These are phyloP conservation scores for Lasioglossum albipes DNA, from an alignment of 1,140 invertebrate genomes.

Conservation along the genomic window DNA sequence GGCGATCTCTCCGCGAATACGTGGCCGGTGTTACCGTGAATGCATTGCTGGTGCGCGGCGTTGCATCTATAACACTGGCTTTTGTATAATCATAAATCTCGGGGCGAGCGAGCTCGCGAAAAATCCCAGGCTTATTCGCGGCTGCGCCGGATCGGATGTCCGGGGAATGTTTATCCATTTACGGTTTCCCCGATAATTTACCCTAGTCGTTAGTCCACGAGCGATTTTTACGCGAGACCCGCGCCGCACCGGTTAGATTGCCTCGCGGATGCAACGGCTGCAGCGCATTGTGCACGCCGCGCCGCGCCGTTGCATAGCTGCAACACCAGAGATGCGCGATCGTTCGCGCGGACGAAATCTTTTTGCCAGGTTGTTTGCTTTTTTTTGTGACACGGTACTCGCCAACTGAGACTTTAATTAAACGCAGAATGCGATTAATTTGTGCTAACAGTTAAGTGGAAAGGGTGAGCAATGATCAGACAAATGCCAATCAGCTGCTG, in stretches of 20 bases:
- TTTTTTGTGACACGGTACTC: no score
- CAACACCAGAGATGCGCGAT: no score
- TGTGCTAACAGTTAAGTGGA: no score
- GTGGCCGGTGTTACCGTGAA: conserved; percentile 31
- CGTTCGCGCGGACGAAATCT: no score
- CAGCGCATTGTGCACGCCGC: neutral
- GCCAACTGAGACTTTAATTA: no score
- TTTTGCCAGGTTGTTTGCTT: no score
- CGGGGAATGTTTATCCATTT: conserved; percentile 44
- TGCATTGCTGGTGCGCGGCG: conserved; percentile 12
- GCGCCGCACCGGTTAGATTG: neutral
- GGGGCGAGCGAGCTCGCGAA: neutral
- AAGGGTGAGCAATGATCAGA: no score
- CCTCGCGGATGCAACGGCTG: neutral
- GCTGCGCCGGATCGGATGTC: conserved; percentile 40
- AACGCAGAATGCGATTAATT: no score
- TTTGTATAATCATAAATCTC: conserved; percentile 48
- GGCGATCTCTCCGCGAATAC: conserved; percentile 27
- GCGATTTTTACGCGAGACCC: neutral
- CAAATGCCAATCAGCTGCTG: no score
- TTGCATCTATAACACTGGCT: conserved; percentile 38
- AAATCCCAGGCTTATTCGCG: conserved; percentile 32
- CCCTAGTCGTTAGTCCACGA: conserved; percentile 35
- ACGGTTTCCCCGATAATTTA: conserved; percentile 44
- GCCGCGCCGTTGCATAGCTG: no score